A percentile compares a stretch with the other conserved stretches of the same genome.
phyloP scores from a whole-genome alignment of 2,113 vertebrate genomes.

The Aphyosemion australe region DNA sequence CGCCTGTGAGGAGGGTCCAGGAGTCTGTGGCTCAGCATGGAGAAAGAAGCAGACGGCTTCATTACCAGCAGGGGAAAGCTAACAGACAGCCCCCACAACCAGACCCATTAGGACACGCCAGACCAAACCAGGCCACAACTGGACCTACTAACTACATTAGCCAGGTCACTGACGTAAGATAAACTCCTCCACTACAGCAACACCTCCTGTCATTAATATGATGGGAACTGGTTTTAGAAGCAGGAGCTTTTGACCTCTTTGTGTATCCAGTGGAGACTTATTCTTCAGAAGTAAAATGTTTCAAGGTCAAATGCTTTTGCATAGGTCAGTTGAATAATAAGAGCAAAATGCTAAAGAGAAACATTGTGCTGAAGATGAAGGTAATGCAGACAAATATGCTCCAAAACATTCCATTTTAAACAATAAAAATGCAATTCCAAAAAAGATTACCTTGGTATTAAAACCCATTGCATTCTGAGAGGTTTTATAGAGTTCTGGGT shows the following conservation, averaged over 20 bases:
- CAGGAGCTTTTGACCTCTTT: conserved; percentile 24
- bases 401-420: neutral
- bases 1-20: conserved; percentile 70
- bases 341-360: neutral
- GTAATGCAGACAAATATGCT: neutral
- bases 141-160: conserved; percentile 44
- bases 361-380: neutral
- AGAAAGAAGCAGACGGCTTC: conserved; percentile 77
- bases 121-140: conserved; percentile 20
- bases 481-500: conserved; percentile 97
- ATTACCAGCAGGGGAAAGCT: conserved; percentile 68
- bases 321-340: neutral
- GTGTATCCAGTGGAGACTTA: neutral
- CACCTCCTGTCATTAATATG: conserved; percentile 17
- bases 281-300: conserved; percentile 3
- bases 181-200: conserved; percentile 18
- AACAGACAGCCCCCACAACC: conserved; percentile 36
- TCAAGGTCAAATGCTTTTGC: too few species aligned
- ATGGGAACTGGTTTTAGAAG: conserved; percentile 24
- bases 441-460: conserved; percentile 91
- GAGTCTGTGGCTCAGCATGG: conserved; percentile 49
- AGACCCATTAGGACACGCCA: conserved; percentile 57
- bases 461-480: conserved; percentile 98
- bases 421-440: neutral
- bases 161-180: conserved; percentile 28